Evolutionary conservation across 2,113 vertebrate species (phyloP), one percentile per base, ranked within the genome.

Genomic region (Eurypyga helias): DNA sequence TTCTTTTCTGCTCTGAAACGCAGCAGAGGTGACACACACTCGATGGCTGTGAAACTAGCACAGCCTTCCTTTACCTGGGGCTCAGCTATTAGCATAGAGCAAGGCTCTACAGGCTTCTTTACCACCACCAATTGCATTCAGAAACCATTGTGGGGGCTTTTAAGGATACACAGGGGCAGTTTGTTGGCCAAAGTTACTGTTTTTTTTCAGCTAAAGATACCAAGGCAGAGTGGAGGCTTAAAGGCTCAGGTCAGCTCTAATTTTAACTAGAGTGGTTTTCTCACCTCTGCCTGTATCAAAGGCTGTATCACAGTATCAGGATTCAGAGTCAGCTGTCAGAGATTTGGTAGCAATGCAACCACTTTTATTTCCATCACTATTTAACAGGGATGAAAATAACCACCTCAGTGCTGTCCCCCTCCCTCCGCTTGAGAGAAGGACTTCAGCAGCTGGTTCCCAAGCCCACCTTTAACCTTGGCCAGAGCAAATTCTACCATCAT

Each of bases 241-340:
- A 82, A 89, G 12, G 61, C 81, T 82, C 65, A 46, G 62, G 65
- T 49, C 49, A 90, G 36, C 8, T 72, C 86, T 92, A 80, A 78
- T 86, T 89, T 91, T 90, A 83, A 66, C 81, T n/a, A 6, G 48
- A 69, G 33, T 36, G 7, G 15, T 76, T 89, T 93, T 90, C 76
- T 90, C 77, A 80, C 57, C 36, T 83, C 46, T 79, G 89, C 62
- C 58, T 54, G 20, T 45, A 70, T 88, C 89, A 89, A 77, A 89
- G 82, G 77, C 62, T 66, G 81, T 67, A 87, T 58, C 67, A 60
- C 11, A 36, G 87, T 70, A 93, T 75, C 83, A 77, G 77, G 70
- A 86, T 81, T 94, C 92, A 90, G n/a, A 6, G 46, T 52, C 94
- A 93, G 83, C 70, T 94, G 90, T 54, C 41, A 64, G 70, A 83